Evolutionary conservation across 2,797 vertebrate genomes (phyloP).

Genomic region (Xiphophorus birchmanni): DNA sequence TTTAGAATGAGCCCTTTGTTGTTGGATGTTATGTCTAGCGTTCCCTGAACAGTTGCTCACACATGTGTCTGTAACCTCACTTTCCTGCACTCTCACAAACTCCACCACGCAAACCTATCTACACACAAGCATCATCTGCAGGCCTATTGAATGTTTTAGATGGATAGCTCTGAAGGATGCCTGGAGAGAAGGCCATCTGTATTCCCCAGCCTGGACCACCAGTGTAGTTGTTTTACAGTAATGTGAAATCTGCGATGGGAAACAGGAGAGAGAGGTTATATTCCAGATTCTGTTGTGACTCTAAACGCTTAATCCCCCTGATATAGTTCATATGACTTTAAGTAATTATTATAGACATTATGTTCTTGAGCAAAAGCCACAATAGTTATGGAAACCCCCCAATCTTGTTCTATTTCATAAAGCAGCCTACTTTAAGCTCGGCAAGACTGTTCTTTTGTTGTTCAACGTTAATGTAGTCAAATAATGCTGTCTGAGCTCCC

Average conservation of each 20-base stretch:
- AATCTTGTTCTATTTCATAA: constrained; percentile 51
- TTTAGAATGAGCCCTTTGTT: constrained; percentile 32
- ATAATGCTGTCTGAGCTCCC: constrained; percentile 41
- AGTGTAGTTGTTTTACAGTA: constrained; percentile 25
- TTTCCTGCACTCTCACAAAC: constrained; percentile 35
- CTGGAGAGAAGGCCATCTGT: constrained; percentile 38
- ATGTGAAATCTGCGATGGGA: constrained; percentile 41
- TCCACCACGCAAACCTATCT: not conserved
- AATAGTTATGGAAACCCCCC: constrained; percentile 44
- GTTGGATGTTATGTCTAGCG: constrained; percentile 65
- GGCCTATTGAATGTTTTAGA: constrained; percentile 53
- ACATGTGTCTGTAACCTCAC: constrained; percentile 48
- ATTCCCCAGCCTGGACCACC: constrained; percentile 45
- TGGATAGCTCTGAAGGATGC: constrained; percentile 47
- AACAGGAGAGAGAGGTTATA: constrained; percentile 12
- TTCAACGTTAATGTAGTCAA: constrained; percentile 21
- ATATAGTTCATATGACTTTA: constrained; percentile 44
- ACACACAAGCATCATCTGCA: constrained; percentile 35
- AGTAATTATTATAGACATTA: constrained; percentile 38
- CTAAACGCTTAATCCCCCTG: constrained; percentile 27
- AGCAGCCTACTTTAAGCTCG: constrained; percentile 10
- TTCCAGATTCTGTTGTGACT: constrained; percentile 26
- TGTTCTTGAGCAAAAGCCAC: constrained; percentile 28
- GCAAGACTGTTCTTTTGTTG: constrained; percentile 45
- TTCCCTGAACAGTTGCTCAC: constrained; percentile 50